phyloP scores from a whole-genome alignment of 2,797 vertebrate genomes.

The Parotocinclus haroldoi region DNA sequence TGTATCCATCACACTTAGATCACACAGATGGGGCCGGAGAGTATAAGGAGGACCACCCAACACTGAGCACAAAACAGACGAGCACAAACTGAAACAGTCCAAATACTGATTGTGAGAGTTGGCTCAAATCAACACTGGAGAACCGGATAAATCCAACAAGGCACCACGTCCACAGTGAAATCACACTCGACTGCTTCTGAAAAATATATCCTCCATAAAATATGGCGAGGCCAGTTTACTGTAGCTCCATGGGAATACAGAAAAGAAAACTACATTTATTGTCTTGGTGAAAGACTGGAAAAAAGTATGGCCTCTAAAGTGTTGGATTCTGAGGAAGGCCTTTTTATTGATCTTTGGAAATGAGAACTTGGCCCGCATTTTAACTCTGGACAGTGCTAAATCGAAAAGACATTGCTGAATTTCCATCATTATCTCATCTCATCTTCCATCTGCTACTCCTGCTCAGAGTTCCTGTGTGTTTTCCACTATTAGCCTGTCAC shows the following conservation, averaged over 20 bases:
- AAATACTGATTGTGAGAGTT: constrained; percentile 58
- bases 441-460: too few species aligned
- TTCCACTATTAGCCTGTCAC: too few species aligned
- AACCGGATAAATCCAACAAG: constrained; percentile 30
- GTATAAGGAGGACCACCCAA: constrained; percentile 71
- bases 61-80: constrained; percentile 54
- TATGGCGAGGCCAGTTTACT: constrained; percentile 23
- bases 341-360: constrained; percentile 24
- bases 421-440: too few species aligned
- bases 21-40: constrained; percentile 57
- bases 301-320: constrained; percentile 9
- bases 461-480: too few species aligned
- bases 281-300: constrained; percentile 4
- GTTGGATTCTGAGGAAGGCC: constrained; percentile 8
- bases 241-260: constrained; percentile 16
- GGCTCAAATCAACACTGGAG: too few species aligned
- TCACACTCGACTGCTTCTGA: constrained; percentile 19
- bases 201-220: constrained; percentile 27
- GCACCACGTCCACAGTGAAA: constrained; percentile 33
- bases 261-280: constrained; percentile 14
- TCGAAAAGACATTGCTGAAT: too few species aligned
- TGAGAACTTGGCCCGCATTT: constrained; percentile 11
- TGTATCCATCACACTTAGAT: constrained; percentile 60
- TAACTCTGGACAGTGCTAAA: neutral
- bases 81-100: constrained; percentile 55